Conservation (phyloP, 2,797 vertebrate genomes). For the Acridotheres tristis region DNA sequence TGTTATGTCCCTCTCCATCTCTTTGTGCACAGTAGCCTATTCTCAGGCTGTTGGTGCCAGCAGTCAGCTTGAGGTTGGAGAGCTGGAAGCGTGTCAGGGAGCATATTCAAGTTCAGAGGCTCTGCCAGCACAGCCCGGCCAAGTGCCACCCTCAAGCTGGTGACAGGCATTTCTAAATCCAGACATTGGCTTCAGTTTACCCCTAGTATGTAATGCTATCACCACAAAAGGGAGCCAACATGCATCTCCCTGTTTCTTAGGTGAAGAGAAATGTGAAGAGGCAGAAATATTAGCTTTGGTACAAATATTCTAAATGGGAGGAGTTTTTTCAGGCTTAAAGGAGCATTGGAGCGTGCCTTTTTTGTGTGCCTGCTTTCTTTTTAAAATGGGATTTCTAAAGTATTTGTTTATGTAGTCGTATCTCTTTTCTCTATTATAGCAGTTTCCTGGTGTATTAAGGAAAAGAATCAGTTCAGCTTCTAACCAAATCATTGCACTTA, state of each 20-base stretch:
- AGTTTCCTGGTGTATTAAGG: neutral
- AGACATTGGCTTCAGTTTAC: neutral
- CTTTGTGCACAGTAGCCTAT: neutral
- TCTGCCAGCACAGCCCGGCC: neutral
- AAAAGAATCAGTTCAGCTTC: neutral
- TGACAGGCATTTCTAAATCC: conserved; percentile 1
- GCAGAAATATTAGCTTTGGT: neutral
- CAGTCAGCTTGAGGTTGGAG: neutral
- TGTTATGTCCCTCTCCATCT: neutral
- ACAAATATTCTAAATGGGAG: neutral
- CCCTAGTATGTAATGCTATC: neutral
- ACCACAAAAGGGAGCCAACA: neutral
- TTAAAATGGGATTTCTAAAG: neutral
- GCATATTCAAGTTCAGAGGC: neutral
- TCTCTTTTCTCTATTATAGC: neutral
- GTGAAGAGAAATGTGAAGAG: neutral
- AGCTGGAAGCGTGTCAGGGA: neutral
- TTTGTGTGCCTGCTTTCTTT: neutral
- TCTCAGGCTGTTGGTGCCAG: neutral
- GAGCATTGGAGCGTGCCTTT: neutral
- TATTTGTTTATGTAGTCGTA: neutral
- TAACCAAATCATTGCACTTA: neutral
- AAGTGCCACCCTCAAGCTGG: neutral
- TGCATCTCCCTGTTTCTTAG: neutral
- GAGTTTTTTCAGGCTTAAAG: neutral